Base-by-base conservation (phyloP, 2,888 invertebrate genomes). In the Blastobasis lacticolella region DNA sequence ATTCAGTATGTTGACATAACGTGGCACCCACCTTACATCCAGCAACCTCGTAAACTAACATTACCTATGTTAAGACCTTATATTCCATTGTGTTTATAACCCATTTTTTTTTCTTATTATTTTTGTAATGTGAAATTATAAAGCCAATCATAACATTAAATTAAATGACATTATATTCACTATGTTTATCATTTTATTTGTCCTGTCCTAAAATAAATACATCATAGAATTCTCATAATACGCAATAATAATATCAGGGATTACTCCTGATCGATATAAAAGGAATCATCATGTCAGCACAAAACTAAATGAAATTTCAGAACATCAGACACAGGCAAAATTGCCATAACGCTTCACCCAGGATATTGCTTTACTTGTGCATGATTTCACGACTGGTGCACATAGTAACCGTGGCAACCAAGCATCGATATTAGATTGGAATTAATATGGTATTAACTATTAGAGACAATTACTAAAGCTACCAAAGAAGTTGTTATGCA, bases 1-100 rank as follows among this genome's bases (percentile, higher is more conserved):
- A 63, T 23, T 23, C 57, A 73, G 76, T 77, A 79, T 69, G 68
- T 56, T 60, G 65, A 71, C 69, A 69, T 67, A 68, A 66, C 63
- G 73, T 75, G 73, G 85, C 85, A 86, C 85, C 85, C 85, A 86
- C 85, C 85, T 86, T 83, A 78, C 78, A 78, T 75, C 63, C 62
- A 71, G 61, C 66, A 61, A 66, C 4, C 48, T 38, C 36, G 7
- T 10, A 38, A 23, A 10, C 6, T 10, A 10, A 41, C n/a, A 45
- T 6, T 44, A n/a, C 10, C n/a, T 10, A 44, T 44, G 10, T 23
- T 23, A 23, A 23, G 23, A 23, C 23, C 23, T 23, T 23, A 23
- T 23, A 23, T 23, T 23, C 23, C 23, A 23, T 23, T 23, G 23
- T 23, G 23, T 23, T 23, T 23, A 41, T 9, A 41, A 7, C 41